phyloP scores from a whole-genome alignment of 2,888 invertebrate genomes.

The Priocnemis perturbator region DNA sequence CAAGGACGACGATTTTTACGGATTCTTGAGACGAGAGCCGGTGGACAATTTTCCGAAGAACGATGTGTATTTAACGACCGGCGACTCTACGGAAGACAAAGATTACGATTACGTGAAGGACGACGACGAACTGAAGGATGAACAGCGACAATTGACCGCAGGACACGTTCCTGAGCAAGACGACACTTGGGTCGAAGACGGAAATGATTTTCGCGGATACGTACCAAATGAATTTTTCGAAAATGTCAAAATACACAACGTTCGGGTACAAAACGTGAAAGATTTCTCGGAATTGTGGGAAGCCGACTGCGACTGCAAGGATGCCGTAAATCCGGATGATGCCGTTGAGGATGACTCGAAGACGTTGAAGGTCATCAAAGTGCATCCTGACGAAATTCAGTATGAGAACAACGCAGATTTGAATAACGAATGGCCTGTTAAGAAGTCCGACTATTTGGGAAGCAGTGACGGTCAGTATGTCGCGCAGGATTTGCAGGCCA shows the following conservation, averaged over 20 bases:
- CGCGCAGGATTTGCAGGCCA: no score
- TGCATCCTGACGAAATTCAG: no score
- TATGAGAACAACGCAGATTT: no score
- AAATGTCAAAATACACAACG: conserved; percentile 27
- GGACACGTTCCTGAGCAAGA: conserved; percentile 22
- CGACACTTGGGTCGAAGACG: conserved; percentile 37
- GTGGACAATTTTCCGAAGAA: conserved; percentile 53
- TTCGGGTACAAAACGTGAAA: conserved; percentile 21
- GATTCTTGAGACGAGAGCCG: conserved; percentile 50
- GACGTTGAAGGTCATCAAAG: neutral
- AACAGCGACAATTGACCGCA: neutral
- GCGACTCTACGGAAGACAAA: conserved; percentile 29
- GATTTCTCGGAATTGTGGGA: conserved; percentile 56
- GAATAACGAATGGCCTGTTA: no score
- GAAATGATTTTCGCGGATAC: conserved; percentile 36
- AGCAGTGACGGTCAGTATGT: no score
- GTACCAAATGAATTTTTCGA: conserved; percentile 51
- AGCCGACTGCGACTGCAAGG: conserved; percentile 36
- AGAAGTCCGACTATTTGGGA: no score
- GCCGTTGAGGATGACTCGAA: neutral
- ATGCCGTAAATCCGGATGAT: neutral
- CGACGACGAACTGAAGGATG: conserved; percentile 21
- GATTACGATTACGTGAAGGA: conserved; percentile 46
- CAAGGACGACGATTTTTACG: conserved; percentile 59
- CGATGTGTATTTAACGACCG: conserved; percentile 52